These are phyloP conservation scores for Arenicola marina DNA, from an alignment of 2,888 invertebrate genomes.

Conservation along the genomic window DNA sequence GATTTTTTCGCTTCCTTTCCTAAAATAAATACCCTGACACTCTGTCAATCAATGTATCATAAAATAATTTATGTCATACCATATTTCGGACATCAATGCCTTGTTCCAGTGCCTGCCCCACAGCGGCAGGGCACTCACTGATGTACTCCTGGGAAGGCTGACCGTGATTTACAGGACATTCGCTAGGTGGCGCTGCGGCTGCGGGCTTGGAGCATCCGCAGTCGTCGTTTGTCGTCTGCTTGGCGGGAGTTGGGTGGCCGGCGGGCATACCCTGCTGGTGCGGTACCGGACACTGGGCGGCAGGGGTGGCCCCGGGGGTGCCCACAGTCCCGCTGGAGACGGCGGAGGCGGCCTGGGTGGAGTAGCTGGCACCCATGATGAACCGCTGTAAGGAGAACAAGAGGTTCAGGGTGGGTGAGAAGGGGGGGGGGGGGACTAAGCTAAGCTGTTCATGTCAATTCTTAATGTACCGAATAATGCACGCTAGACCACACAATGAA, in stretches of 20 bases:
- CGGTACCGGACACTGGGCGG: too few species aligned
- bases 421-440: too few species aligned
- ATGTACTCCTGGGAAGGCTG: background rate
- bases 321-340: background rate
- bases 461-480: too few species aligned
- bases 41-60: background rate
- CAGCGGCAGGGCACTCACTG: slow-evolving; percentile 3
- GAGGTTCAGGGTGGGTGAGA: too few species aligned
- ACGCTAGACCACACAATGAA: too few species aligned
- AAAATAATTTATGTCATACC: background rate
- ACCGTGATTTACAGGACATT: slow-evolving; percentile 1
- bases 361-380: background rate
- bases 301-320: background rate
- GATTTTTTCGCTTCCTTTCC: too few species aligned
- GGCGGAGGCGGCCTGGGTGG: background rate
- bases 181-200: background rate
- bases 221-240: background rate
- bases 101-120: background rate
- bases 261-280: too few species aligned
- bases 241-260: background rate
- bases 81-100: background rate
- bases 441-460: too few species aligned
- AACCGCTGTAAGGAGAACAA: background rate
- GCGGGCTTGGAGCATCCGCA: background rate
- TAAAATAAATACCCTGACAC: too few species aligned